phyloP scores from a whole-genome alignment of 2,113 vertebrate genomes.

The Speoplatyrhinus poulsoni region DNA sequence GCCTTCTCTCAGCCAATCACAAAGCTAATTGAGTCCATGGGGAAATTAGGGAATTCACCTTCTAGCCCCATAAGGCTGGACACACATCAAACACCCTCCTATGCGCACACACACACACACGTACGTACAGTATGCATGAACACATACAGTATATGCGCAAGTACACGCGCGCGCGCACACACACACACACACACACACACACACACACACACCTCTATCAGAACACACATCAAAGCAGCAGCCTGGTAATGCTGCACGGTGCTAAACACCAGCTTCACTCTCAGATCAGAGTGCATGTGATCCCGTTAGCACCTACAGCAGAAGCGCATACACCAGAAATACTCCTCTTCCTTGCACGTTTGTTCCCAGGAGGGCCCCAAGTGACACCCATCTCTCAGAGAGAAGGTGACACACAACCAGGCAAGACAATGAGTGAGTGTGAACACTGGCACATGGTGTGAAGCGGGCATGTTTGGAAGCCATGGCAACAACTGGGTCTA shows the following conservation, averaged over 20 bases:
- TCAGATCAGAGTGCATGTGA: constrained; percentile 63
- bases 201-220: constrained; percentile 64
- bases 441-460: constrained; percentile 49
- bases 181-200: constrained; percentile 34
- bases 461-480: constrained; percentile 60
- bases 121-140: not conserved
- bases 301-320: constrained; percentile 55
- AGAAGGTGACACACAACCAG: constrained; percentile 36
- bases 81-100: constrained; percentile 77
- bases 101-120: constrained; percentile 45
- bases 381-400: constrained; percentile 2
- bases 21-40: constrained; percentile 76
- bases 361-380: constrained; percentile 29
- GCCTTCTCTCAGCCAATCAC: constrained; percentile 76
- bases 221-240: constrained; percentile 69
- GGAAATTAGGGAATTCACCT: constrained; percentile 79
- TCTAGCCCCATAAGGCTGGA: constrained; percentile 74
- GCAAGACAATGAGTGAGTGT: constrained; percentile 35
- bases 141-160: not conserved
- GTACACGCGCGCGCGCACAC: constrained; percentile 6
- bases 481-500: constrained; percentile 53
- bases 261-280: constrained; percentile 74
- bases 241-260: constrained; percentile 60
- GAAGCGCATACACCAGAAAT: constrained; percentile 27
- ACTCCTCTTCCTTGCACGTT: constrained; percentile 16